phyloP scores from a whole-genome alignment of 1,140 invertebrate species.

The Babylonia areolata region DNA sequence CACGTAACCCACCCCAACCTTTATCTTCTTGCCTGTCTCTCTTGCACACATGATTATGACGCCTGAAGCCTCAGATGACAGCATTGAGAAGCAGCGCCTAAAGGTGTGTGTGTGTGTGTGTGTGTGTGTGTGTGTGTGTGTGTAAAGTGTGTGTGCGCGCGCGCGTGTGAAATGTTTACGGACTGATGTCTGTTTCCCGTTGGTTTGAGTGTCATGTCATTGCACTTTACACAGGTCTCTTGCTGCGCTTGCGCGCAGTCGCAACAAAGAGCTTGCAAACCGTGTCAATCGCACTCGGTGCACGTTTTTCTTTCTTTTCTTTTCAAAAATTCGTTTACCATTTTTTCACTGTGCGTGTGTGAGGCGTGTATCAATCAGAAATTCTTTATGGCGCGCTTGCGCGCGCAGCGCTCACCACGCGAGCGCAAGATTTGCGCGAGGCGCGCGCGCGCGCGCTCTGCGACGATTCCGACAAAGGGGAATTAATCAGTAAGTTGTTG shows the following conservation, averaged over 20 bases:
- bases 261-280: not conserved
- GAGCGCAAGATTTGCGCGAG: not conserved
- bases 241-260: not conserved
- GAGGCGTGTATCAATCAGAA: too few species aligned
- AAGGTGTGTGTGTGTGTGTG: constrained; percentile 29
- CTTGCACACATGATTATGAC: too few species aligned
- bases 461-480: not conserved
- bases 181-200: too few species aligned
- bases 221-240: not conserved
- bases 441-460: not conserved
- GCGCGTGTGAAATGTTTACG: too few species aligned
- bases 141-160: too few species aligned
- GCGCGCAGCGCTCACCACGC: constrained; percentile 1
- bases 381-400: not conserved
- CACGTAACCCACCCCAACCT: too few species aligned
- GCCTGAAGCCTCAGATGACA: too few species aligned
- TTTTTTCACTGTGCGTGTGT: not conserved
- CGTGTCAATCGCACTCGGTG: not conserved
- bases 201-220: not conserved
- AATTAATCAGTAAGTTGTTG: constrained; percentile 1
- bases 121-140: not conserved
- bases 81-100: too few species aligned
- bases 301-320: too few species aligned
- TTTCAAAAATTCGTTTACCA: too few species aligned
- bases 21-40: too few species aligned